Base-by-base conservation (phyloP, 2,113 vertebrate species). In the Tylochromis polylepis region DNA sequence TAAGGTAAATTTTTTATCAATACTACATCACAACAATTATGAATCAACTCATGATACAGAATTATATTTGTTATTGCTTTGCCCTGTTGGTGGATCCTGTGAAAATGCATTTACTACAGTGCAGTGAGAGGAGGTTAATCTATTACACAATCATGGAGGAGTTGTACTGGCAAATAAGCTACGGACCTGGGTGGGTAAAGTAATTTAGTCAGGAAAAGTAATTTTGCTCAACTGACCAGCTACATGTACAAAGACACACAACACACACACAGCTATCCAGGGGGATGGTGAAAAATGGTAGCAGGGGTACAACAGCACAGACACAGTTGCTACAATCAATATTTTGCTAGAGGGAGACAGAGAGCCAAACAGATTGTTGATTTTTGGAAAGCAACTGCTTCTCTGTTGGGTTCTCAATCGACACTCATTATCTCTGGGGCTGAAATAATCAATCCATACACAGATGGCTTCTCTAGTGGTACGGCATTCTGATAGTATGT, bases 281-380 rank as follows among this genome's bases (percentile, higher is more conserved):
- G 16, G 65, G 79, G 18, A 27, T 88, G 79, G 12, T 72, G 78
- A 65, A 49, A 86, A 84, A 86, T 59, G 46, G 38, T 24, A 29
- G 57, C 12, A 67, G 46, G 78, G 11, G 14, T 9, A 24, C 53
- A 75, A 83, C 84, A 70, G 56, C 67, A 83, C 29, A 80, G 67
- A 81, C 79, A 51, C 51, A 31, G 78, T 58, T 77, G 41, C 65
- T 84, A 22, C 53, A 82, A 94, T 95, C 93, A 85, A 91, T 94
- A 90, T 86, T 92, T 92, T 89, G 80, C 88, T 81, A 34, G 81
- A 90, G 80, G 86, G 90, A 85, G 67, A 81, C 58, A 58, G 29
- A 90, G 43, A 85, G 75, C 27, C 53, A 62, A 85, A 89, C 91
- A 83, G 77, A 86, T 79, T 82, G 84, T 81, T 90, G 75, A 86